Evolutionary conservation across 2,797 vertebrate species (phyloP), one percentile per base, ranked within the genome.

Genomic region (Sebastes melanostomus): DNA sequence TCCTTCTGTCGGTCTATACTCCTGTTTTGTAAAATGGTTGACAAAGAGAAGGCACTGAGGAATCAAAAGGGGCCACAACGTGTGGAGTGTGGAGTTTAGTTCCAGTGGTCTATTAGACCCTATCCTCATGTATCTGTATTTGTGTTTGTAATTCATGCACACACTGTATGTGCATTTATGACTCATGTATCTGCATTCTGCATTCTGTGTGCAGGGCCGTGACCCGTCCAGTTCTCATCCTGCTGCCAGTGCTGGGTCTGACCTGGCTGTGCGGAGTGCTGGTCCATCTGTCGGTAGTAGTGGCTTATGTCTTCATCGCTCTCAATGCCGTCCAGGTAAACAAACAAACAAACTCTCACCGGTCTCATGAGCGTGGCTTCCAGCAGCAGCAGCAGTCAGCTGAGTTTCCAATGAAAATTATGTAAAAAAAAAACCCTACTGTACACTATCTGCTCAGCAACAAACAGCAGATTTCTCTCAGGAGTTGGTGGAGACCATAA

Each of bases 241-340:
- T 99, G 72, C 95, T 98, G 74, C 97, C 98, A 0, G 93, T 98
- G 22, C 94, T 98, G 89, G 97, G 98, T 50, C 94, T 98, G 70
- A 98, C 97, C n/a, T 98, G 98, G 98, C 86, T 97, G 6, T 98
- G 97, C 14, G 97, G 98, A 4, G 61, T 98, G 38, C 94, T 98
- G 25, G 97, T 97, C 6, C 97, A 98, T 84, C 94, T 98, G 62
- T 97, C 96, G 76, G 92, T 96, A 0, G 56, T 95, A 0, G 92
- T 97, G 82, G 96, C 96, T 1, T 99, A 97, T 0, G 60, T 97
- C 20, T 97, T 98, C 82, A 95, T 98, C 0, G 84, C 93, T 66
- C 96, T 99, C 80, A 98, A 98, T 87, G 96, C 98, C 59, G 94
- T 98, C 12, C 98, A 98, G 96, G 98, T 98, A 94, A 93, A 75